These are phyloP conservation scores for Machimus atricapillus DNA, from an alignment of 2,888 invertebrate genomes.

Conservation along the genomic window DNA sequence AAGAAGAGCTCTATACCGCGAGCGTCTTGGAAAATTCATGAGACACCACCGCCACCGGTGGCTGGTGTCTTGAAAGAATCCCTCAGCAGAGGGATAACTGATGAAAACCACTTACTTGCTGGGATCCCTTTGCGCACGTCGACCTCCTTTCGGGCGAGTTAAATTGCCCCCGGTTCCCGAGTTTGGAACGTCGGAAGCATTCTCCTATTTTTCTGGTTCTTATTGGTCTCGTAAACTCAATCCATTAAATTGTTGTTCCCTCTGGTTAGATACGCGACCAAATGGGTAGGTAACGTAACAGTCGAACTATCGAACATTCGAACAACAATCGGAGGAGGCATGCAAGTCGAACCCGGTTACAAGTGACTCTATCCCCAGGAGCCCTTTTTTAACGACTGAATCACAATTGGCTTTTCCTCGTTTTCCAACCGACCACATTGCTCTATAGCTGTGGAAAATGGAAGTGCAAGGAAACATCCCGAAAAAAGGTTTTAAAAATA, in stretches of 20 bases:
- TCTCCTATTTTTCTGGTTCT: background rate
- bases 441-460: background rate
- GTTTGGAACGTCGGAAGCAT: background rate
- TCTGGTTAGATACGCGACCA: background rate
- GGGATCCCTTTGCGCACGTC: background rate
- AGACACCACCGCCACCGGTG: background rate
- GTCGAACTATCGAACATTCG: background rate
- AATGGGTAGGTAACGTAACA: background rate
- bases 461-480: background rate
- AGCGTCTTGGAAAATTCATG: background rate
- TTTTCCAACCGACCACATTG: background rate
- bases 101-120: conserved; percentile 1
- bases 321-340: background rate
- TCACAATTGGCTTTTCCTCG: conserved; percentile 12
- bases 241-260: conserved; percentile 11
- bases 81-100: conserved; percentile 1
- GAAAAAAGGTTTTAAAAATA: background rate
- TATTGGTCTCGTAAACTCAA: conserved; percentile 19
- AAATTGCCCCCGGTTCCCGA: background rate
- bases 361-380: background rate
- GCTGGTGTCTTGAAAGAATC: background rate
- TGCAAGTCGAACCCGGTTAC: background rate
- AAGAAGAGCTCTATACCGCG: background rate
- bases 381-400: conserved; percentile 21
- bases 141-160: background rate